A percentile compares a stretch with the other conserved stretches of the same genome.
Evolutionary conservation across 2,888 invertebrate genomes (phyloP).

Genomic region (Zhengitettix transpicula): DNA sequence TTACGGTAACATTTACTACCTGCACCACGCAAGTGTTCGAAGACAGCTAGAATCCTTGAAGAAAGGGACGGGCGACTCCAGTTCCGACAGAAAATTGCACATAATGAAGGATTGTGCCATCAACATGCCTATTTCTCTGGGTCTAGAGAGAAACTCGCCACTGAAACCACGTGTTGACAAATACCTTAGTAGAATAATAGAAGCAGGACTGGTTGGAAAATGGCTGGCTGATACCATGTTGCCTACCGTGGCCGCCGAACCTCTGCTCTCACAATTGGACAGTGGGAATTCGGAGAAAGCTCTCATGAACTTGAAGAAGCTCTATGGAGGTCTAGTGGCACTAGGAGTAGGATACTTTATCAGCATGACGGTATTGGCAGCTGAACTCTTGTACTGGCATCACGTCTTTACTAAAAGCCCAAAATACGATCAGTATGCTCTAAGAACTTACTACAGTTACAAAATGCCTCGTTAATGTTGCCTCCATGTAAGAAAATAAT

Average conservation of each 20-base stretch:
- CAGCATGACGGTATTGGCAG: constrained; percentile 36
- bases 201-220: constrained; percentile 60
- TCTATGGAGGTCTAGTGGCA: constrained; percentile 60
- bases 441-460: too few relatives aligned
- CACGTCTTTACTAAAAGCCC: neutral
- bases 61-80: neutral
- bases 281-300: constrained; percentile 26
- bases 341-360: constrained; percentile 50
- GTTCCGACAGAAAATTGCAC: constrained; percentile 32
- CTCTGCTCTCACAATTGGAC: neutral
- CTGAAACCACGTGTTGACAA: constrained; percentile 31
- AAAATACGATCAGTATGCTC: too few relatives aligned
- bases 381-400: constrained; percentile 51
- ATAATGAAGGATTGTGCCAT: constrained; percentile 70
- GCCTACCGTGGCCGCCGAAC: constrained; percentile 36
- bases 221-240: constrained; percentile 63
- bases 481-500: too few relatives aligned
- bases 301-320: constrained; percentile 57
- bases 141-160: constrained; percentile 67
- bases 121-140: constrained; percentile 64
- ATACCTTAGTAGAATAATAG: constrained; percentile 41
- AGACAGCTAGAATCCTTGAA: constrained; percentile 28
- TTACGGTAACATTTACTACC: constrained; percentile 57
- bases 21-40: constrained; percentile 46
- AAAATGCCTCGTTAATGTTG: too few relatives aligned